phyloP scores from a whole-genome alignment of 2,888 invertebrate species.

The Zootermopsis nevadensis region DNA sequence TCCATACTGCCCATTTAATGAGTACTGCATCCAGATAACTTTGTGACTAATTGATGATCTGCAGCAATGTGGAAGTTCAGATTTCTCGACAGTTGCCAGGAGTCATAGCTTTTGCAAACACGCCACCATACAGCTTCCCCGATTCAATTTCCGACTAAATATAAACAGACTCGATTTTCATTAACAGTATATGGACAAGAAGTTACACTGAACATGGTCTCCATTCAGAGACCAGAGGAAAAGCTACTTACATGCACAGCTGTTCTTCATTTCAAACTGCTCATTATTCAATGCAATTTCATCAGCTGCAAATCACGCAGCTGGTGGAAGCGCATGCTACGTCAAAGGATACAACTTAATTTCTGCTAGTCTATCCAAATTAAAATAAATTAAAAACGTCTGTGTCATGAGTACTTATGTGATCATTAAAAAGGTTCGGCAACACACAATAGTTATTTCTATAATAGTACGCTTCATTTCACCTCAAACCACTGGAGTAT shows the following conservation, averaged over 20 bases:
- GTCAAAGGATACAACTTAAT: not conserved
- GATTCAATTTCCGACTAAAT: constrained; percentile 11
- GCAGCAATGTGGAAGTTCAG: not conserved
- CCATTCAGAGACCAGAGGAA: constrained; percentile 17
- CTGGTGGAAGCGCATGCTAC: not conserved
- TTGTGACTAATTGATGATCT: constrained; percentile 36
- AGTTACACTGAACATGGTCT: not conserved
- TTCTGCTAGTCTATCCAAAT: constrained; percentile 20
- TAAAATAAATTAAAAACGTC: constrained; percentile 36
- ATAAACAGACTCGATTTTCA: not conserved
- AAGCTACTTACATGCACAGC: constrained; percentile 16
- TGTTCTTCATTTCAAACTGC: constrained; percentile 11
- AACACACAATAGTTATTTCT: constrained; percentile 19
- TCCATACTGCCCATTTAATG: constrained; percentile 6
- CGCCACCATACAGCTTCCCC: not conserved
- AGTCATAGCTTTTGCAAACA: not conserved
- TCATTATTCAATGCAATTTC: not conserved
- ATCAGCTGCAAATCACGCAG: too few relatives aligned
- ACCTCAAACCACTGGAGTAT: not conserved
- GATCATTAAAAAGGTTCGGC: constrained; percentile 26
- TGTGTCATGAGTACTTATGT: constrained; percentile 10
- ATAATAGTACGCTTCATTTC: not conserved
- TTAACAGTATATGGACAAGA: not conserved
- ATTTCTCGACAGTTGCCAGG: not conserved
- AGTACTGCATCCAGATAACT: constrained; percentile 40